phyloP scores from a whole-genome alignment of 53 echinoderm and acorn worm species.

The Crossaster papposus region DNA sequence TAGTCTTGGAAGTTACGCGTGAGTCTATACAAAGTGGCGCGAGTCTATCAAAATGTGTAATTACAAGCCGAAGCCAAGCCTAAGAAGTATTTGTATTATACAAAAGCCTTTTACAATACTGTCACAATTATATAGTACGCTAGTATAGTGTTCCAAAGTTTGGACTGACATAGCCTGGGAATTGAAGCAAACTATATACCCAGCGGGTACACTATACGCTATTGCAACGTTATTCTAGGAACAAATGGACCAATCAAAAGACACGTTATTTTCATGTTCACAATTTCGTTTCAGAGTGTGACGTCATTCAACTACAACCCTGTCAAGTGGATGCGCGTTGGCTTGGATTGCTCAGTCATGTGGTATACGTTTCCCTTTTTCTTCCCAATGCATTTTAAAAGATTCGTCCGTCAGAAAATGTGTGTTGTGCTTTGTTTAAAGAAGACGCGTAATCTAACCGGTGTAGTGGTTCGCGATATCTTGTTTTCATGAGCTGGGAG shows the following conservation, averaged over 20 bases:
- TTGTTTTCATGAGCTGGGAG: no score
- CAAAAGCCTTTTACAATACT: neutral
- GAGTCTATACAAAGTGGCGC: no score
- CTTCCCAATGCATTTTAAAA: neutral
- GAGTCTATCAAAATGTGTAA: no score
- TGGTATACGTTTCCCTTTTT: neutral
- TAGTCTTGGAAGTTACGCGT: no score
- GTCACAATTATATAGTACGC: neutral
- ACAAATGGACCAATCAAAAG: neutral
- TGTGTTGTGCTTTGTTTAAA: neutral
- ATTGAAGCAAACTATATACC: neutral
- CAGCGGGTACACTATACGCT: no score
- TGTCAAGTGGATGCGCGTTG: conserved; percentile 16
- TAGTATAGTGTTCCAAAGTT: neutral
- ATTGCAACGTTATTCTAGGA: no score
- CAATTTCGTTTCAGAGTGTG: conserved; percentile 9
- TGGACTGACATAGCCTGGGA: neutral
- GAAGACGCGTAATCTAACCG: no score
- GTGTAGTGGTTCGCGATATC: no score
- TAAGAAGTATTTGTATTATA: no score
- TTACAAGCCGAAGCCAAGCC: no score
- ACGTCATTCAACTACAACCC: conserved; percentile 47
- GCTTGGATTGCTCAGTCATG: conserved; percentile 21
- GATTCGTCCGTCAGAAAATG: neutral
- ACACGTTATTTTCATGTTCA: neutral